Evolutionary conservation across 2,888 invertebrate genomes (phyloP).

Genomic region (Chalcis sispes): DNA sequence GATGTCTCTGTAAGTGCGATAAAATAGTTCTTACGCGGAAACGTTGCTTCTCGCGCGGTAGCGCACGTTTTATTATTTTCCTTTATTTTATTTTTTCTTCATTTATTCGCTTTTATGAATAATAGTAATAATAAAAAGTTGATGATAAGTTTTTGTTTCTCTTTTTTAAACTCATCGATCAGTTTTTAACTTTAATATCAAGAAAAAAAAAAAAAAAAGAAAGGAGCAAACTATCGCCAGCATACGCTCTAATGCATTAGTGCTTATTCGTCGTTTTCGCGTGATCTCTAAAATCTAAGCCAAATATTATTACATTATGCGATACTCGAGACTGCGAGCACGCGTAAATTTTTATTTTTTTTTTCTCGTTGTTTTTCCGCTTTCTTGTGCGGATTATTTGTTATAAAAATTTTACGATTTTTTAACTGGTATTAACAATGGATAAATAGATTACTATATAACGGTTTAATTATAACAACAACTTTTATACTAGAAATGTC

Average conservation of each 20-base stretch:
- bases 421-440: slow-evolving; percentile 12
- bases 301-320: slow-evolving; percentile 5
- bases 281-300: slow-evolving; percentile 11
- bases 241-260: no score
- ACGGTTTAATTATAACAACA: slow-evolving; percentile 1
- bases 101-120: not conserved
- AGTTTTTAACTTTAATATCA: no score
- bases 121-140: no score
- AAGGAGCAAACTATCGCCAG: no score
- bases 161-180: no score
- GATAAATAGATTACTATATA: not conserved
- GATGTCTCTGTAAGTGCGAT: slow-evolving; percentile 68
- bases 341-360: not conserved
- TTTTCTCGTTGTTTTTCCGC: not conserved
- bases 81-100: not conserved
- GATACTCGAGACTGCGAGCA: not conserved
- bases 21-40: slow-evolving; percentile 42
- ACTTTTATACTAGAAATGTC: no score
- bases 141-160: not conserved
- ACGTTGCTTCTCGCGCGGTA: slow-evolving; percentile 18
- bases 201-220: no score
- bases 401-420: slow-evolving; percentile 4
- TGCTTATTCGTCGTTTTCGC: slow-evolving; percentile 30
- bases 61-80: not conserved
- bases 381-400: not conserved